phyloP scores from a whole-genome alignment of 2,888 invertebrate species.

The Lydus trimaculatus region DNA sequence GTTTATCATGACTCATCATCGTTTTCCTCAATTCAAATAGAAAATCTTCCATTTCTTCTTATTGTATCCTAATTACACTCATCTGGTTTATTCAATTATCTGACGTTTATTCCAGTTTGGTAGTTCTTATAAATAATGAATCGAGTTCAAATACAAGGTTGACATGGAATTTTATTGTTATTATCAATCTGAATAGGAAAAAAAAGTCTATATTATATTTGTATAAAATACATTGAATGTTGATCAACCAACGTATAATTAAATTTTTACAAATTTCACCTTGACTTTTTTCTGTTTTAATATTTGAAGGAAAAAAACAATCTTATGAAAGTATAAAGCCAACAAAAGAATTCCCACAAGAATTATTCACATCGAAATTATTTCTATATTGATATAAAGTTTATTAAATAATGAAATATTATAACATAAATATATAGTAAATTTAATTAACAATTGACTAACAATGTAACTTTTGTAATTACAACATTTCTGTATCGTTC shows the following conservation, averaged over 20 bases:
- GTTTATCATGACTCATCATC: too few relatives aligned
- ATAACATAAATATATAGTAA: conserved; percentile 15
- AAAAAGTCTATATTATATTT: too few relatives aligned
- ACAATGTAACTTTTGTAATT: conserved; percentile 34
- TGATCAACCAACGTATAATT: too few relatives aligned
- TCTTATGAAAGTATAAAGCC: too few relatives aligned
- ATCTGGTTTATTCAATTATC: too few relatives aligned
- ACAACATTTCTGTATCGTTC: conserved; percentile 41
- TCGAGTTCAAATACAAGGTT: not conserved
- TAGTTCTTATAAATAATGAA: not conserved
- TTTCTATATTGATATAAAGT: conserved; percentile 15
- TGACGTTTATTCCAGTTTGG: not conserved
- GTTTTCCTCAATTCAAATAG: too few relatives aligned
- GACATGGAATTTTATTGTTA: not conserved
- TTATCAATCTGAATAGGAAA: too few relatives aligned
- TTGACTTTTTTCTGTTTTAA: not conserved
- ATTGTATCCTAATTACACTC: too few relatives aligned
- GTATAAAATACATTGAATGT: too few relatives aligned
- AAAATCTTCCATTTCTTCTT: too few relatives aligned
- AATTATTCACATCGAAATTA: conserved; percentile 23
- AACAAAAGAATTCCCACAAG: not conserved
- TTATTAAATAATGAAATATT: conserved; percentile 21
- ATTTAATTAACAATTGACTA: conserved; percentile 26
- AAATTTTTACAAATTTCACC: not conserved
- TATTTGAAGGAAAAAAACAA: not conserved